Evolutionary conservation across 2,888 invertebrate genomes (phyloP).

Genomic region (Agrochola litura): DNA sequence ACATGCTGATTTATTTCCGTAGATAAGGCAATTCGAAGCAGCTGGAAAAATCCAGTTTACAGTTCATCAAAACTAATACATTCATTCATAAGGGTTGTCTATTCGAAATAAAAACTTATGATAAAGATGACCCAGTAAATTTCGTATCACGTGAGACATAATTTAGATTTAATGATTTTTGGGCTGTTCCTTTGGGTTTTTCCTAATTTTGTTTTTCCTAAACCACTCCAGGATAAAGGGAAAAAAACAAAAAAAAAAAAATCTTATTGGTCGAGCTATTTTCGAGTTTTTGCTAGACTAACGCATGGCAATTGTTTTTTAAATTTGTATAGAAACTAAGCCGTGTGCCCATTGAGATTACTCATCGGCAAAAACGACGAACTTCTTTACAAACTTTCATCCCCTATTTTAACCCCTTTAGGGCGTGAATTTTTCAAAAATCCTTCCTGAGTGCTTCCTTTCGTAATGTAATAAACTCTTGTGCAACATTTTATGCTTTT

Average conservation of each 20-base stretch:
- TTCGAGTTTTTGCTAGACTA: too few species aligned
- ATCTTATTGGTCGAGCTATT: too few species aligned
- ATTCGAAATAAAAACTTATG: not conserved
- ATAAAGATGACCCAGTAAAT: too few species aligned
- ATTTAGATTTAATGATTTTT: too few species aligned
- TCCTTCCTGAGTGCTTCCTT: not conserved
- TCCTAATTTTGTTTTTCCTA: too few species aligned
- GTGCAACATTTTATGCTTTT: not conserved
- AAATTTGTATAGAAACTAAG: too few species aligned
- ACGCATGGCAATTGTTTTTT: too few species aligned
- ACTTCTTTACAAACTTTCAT: not conserved
- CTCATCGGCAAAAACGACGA: not conserved
- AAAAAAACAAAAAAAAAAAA: too few species aligned
- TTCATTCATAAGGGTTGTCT: not conserved
- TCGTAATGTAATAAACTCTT: not conserved
- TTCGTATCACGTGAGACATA: too few species aligned
- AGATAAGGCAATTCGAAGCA: not conserved
- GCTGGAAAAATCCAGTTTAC: too few species aligned
- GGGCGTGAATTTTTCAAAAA: not conserved
- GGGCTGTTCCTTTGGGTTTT: too few species aligned
- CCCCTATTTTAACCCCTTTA: not conserved
- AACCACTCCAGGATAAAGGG: too few species aligned
- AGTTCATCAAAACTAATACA: not conserved
- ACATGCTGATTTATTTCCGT: not conserved
- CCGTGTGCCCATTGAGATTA: not conserved